These are phyloP conservation scores for Porites lutea DNA, from an alignment of 64 coral and sea anemone genomes.

Conservation along the genomic window DNA sequence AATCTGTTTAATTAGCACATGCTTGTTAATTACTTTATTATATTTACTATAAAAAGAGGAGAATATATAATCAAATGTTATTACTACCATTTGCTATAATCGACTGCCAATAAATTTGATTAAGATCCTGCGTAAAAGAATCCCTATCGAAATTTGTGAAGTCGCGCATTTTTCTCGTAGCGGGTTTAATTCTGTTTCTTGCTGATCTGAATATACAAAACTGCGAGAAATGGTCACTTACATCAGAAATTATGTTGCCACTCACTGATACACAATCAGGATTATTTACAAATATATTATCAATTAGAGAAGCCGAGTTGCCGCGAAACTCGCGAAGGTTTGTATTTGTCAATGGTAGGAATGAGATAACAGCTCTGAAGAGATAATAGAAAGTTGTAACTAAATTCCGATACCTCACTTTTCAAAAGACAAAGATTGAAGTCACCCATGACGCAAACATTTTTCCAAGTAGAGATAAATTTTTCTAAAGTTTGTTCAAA, in stretches of 20 bases:
- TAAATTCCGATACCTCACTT: background rate
- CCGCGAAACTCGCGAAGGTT: constrained; percentile 35
- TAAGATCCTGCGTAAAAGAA: background rate
- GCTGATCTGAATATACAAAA: constrained; percentile 18
- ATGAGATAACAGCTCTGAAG: constrained; percentile 41
- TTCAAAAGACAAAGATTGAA: constrained; percentile 4
- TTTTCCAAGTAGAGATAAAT: background rate
- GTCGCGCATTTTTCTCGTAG: constrained; percentile 27
- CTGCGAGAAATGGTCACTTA: constrained; percentile 50
- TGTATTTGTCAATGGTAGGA: constrained; percentile 55
- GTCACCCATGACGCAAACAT: background rate
- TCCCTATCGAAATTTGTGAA: background rate
- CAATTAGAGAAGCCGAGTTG: constrained; percentile 20
- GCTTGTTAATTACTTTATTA: constrained; percentile 24
- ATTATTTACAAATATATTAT: constrained; percentile 48
- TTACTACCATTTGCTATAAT: background rate
- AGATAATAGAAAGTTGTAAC: constrained; percentile 16
- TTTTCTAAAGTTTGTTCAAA: constrained; percentile 37
- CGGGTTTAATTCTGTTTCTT: background rate
- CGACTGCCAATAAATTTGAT: constrained; percentile 11
- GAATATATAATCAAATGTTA: constrained; percentile 13
- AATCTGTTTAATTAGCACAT: constrained; percentile 40
- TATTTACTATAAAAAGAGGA: constrained; percentile 37
- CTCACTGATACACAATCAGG: constrained; percentile 16
- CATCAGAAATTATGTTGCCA: constrained; percentile 31